These are phyloP conservation scores for Spodoptera picta DNA, from an alignment of 2,888 invertebrate genomes.

Conservation along the genomic window DNA sequence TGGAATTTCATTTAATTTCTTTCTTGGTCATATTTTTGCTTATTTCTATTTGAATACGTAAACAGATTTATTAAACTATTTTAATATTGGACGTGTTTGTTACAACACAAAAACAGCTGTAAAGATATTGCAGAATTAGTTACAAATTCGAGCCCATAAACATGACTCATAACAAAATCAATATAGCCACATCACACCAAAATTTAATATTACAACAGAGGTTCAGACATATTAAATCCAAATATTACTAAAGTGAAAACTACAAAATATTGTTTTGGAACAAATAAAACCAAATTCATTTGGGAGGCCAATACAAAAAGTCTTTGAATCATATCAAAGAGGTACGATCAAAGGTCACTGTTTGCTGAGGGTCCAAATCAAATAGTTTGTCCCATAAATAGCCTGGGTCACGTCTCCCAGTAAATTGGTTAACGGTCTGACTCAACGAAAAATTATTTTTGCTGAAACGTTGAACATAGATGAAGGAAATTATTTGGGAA, in stretches of 20 bases:
- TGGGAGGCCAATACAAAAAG: conserved; percentile 53
- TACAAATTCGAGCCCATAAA: too few relatives aligned
- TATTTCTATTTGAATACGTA: too few relatives aligned
- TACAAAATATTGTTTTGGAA: conserved; percentile 45
- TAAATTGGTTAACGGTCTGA: conserved; percentile 62
- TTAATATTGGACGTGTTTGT: too few relatives aligned
- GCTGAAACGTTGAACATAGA: conserved; percentile 48
- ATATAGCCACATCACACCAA: conserved; percentile 25
- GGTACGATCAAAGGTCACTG: conserved; percentile 59
- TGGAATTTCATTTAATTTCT: conserved; percentile 6
- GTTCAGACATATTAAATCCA: conserved; percentile 26
- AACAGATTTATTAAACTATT: too few relatives aligned
- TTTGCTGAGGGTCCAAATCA: conserved; percentile 60
- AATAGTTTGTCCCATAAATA: conserved; percentile 64
- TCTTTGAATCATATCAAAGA: conserved; percentile 55
- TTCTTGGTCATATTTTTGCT: too few relatives aligned
- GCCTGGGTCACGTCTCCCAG: conserved; percentile 57
- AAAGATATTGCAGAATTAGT: too few relatives aligned
- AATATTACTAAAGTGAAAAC: conserved; percentile 30
- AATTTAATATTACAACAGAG: conserved; percentile 20
- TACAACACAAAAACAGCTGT: too few relatives aligned
- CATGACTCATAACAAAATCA: conserved; percentile 19
- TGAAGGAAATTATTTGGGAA: conserved; percentile 56
- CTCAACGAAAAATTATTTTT: conserved; percentile 59
- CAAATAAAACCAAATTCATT: conserved; percentile 58